A percentile compares a stretch with the other conserved stretches of the same genome.
Conservation (phyloP, 2,113 vertebrate species). For the Coptodon rendalli region DNA sequence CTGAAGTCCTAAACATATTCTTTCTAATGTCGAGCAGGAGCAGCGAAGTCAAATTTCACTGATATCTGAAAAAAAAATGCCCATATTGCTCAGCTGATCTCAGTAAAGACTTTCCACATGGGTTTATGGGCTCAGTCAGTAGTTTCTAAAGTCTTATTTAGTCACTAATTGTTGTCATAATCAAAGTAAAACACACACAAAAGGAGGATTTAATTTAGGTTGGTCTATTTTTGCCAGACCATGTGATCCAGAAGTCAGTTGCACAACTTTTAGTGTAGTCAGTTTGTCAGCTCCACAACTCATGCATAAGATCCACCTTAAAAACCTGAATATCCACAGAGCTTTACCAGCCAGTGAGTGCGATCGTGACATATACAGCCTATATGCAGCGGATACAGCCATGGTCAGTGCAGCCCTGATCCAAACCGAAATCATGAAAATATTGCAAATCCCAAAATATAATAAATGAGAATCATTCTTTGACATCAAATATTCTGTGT, state of each 20-base stretch:
- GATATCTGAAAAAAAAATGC: not conserved
- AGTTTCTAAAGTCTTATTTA: not conserved
- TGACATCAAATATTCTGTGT: not conserved
- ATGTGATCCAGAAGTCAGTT: not conserved
- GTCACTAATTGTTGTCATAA: not conserved
- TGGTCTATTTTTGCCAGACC: not conserved
- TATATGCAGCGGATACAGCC: not conserved
- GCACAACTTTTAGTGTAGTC: not conserved
- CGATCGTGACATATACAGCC: not conserved
- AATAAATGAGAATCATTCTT: not conserved
- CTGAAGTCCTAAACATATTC: not conserved
- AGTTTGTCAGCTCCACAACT: not conserved
- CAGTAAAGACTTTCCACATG: not conserved
- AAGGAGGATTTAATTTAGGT: not conserved
- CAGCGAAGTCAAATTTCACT: not conserved
- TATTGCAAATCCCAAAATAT: not conserved
- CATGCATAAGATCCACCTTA: not conserved
- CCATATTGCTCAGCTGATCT: not conserved
- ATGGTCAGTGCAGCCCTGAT: not conserved
- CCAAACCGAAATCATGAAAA: not conserved
- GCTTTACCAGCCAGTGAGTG: not conserved
- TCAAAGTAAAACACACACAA: not conserved
- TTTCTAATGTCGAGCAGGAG: not conserved
- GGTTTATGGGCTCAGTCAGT: not conserved
- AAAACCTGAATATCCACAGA: not conserved